phyloP scores from a whole-genome alignment of 2,797 vertebrate genomes.

The Prunella strophiata region DNA sequence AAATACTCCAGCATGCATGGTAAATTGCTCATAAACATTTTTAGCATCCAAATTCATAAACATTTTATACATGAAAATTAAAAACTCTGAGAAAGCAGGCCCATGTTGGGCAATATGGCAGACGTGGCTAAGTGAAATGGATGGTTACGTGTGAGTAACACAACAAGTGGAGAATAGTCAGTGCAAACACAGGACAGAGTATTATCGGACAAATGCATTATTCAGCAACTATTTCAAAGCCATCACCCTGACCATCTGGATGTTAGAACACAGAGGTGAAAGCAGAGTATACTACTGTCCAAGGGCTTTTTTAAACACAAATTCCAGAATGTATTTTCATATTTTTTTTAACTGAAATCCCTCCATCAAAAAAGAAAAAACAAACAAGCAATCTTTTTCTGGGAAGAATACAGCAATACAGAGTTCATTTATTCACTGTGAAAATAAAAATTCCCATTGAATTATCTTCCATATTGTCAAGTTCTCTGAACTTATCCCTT shows the following conservation, averaged over 20 bases:
- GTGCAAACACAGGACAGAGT: background rate
- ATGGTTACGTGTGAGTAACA: background rate
- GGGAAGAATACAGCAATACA: background rate
- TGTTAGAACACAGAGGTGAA: background rate
- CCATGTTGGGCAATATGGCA: background rate
- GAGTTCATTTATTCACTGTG: background rate
- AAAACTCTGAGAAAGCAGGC: slow-evolving; percentile 15
- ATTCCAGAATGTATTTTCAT: background rate
- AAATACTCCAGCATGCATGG: background rate
- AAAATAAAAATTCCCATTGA: background rate
- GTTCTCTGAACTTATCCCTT: background rate
- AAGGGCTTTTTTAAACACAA: background rate
- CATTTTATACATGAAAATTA: slow-evolving; percentile 42
- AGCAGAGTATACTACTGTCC: background rate
- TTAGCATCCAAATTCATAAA: slow-evolving; percentile 53
- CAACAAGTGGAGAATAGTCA: background rate
- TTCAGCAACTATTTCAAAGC: slow-evolving; percentile 48
- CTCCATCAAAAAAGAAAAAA: background rate
- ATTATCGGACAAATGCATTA: slow-evolving; percentile 29
- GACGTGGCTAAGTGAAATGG: background rate
- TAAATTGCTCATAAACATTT: slow-evolving; percentile 39
- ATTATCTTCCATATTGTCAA: background rate
- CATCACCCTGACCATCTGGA: slow-evolving; percentile 10
- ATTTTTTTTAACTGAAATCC: background rate
- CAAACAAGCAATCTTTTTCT: background rate